phyloP scores from a whole-genome alignment of 2,888 invertebrate species.

The Orthosia gracilis region DNA sequence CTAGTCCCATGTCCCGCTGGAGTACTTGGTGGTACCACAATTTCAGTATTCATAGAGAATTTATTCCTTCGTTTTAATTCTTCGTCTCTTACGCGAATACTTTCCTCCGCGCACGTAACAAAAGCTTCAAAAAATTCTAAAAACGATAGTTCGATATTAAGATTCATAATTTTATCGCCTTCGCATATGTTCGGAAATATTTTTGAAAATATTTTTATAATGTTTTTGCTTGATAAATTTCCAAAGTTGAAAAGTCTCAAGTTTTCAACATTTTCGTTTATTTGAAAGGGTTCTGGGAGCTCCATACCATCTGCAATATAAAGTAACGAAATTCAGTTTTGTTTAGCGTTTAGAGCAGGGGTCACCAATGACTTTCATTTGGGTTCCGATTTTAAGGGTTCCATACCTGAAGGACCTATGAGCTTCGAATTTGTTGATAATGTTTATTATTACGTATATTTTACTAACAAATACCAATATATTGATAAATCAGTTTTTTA shows the following conservation, averaged over 20 bases:
- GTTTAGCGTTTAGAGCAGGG: neutral
- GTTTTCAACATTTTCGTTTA: slow-evolving; percentile 51
- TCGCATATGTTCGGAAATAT: slow-evolving; percentile 88
- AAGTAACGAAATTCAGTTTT: slow-evolving; percentile 5
- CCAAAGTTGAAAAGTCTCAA: slow-evolving; percentile 82
- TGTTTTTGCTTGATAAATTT: slow-evolving; percentile 79
- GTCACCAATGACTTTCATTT: too few relatives aligned
- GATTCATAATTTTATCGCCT: slow-evolving; percentile 81
- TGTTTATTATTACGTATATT: too few relatives aligned
- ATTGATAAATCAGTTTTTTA: too few relatives aligned
- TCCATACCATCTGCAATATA: slow-evolving; percentile 71
- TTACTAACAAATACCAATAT: too few relatives aligned
- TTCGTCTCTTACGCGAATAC: slow-evolving; percentile 77
- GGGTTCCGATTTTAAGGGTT: too few relatives aligned
- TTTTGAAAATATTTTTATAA: slow-evolving; percentile 78
- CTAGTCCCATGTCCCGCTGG: slow-evolving; percentile 36
- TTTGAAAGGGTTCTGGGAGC: slow-evolving; percentile 38
- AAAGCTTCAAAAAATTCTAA: slow-evolving; percentile 92
- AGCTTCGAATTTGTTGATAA: too few relatives aligned
- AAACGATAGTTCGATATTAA: slow-evolving; percentile 90
- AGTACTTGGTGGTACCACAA: slow-evolving; percentile 46
- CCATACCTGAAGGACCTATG: too few relatives aligned
- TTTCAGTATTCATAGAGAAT: slow-evolving; percentile 51
- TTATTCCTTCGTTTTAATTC: slow-evolving; percentile 72
- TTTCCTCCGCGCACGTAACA: slow-evolving; percentile 84